These are phyloP conservation scores for Pseudorasbora parva DNA, from an alignment of 2,113 vertebrate genomes.

Conservation along the genomic window DNA sequence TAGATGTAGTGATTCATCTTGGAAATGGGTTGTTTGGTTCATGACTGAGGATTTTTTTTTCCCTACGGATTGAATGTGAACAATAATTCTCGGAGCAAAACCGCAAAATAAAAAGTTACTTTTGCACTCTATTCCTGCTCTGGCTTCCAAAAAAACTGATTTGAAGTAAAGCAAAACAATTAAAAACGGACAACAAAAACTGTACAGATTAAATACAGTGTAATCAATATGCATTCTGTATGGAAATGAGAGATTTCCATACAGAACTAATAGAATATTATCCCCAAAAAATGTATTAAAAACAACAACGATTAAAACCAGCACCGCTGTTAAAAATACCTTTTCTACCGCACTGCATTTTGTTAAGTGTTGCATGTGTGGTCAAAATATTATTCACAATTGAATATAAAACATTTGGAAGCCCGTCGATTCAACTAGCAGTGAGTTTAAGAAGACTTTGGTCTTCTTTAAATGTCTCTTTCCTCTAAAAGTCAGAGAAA, in stretches of 20 bases:
- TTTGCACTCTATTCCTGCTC: background rate
- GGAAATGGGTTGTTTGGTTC: background rate
- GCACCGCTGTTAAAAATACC: slow-evolving; percentile 72
- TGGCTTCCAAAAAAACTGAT: slow-evolving; percentile 28
- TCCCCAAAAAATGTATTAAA: slow-evolving; percentile 55
- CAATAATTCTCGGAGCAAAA: background rate
- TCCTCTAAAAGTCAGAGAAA: slow-evolving; percentile 39
- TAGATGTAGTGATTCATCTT: background rate
- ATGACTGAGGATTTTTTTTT: background rate
- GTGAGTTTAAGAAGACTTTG: slow-evolving; percentile 35
- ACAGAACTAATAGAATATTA: slow-evolving; percentile 66
- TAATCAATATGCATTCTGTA: slow-evolving; percentile 77
- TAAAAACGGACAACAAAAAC: slow-evolving; percentile 55
- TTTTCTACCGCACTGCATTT: slow-evolving; percentile 61
- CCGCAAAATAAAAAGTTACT: background rate
- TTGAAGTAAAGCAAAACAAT: slow-evolving; percentile 45
- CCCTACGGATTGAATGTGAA: background rate
- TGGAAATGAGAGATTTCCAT: slow-evolving; percentile 64
- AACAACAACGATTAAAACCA: slow-evolving; percentile 60
- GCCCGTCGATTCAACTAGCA: slow-evolving; percentile 6
- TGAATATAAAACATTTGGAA: slow-evolving; percentile 2
- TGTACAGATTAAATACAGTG: slow-evolving; percentile 81
- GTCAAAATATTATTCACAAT: slow-evolving; percentile 18
- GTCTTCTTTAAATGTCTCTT: slow-evolving; percentile 44
- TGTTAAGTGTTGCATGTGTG: slow-evolving; percentile 63